A percentile compares a stretch with the other conserved stretches of the same genome.
Conservation (phyloP, 2,797 vertebrate species). For the Tachyglossus aculeatus region DNA sequence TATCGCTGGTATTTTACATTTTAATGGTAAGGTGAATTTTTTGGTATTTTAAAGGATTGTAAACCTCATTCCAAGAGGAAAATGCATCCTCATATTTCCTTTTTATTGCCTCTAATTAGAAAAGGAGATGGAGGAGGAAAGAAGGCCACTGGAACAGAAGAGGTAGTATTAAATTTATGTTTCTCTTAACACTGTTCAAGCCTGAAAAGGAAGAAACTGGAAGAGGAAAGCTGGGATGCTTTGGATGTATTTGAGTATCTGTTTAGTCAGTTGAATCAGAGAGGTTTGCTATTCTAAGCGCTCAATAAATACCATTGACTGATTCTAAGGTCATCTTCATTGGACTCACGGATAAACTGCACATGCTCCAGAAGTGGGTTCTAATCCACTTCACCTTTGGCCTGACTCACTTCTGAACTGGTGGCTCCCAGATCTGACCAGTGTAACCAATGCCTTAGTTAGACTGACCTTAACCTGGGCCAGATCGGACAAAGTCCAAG, state of each 20-base stretch:
- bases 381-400: too few species aligned
- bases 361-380: too few species aligned
- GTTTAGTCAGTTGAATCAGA: constrained; percentile 53
- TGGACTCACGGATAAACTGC: too few species aligned
- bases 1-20: constrained; percentile 66
- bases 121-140: constrained; percentile 38
- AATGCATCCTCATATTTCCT: constrained; percentile 47
- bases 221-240: constrained; percentile 45
- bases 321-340: too few species aligned
- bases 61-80: constrained; percentile 38
- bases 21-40: constrained; percentile 59
- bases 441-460: too few species aligned
- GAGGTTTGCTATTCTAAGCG: too few species aligned
- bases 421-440: too few species aligned
- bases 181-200: constrained; percentile 59
- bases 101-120: constrained; percentile 58
- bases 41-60: constrained; percentile 56
- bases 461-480: too few species aligned
- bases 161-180: constrained; percentile 52
- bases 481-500: too few species aligned
- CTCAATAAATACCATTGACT: too few species aligned
- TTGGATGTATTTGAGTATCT: constrained; percentile 35
- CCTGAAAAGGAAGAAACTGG: constrained; percentile 47
- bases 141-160: constrained; percentile 44
- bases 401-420: too few species aligned